phyloP scores from a whole-genome alignment of 2,797 vertebrate species.

The Sebastes dallii region DNA sequence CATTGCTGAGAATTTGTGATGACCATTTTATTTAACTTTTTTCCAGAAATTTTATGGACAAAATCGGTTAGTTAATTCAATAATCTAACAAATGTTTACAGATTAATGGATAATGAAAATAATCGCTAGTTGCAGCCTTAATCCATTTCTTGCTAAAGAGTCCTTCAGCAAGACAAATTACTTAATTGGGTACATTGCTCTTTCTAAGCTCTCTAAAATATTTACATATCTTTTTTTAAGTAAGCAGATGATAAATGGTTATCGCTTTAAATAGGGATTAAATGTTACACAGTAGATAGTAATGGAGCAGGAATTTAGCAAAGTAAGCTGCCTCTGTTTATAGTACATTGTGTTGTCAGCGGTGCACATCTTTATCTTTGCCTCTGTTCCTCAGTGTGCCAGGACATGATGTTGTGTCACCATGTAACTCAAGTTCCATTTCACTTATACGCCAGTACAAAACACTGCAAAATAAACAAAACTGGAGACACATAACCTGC shows the following conservation, averaged over 20 bases:
- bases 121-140: not conserved
- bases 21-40: not conserved
- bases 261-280: not conserved
- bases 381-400: not conserved
- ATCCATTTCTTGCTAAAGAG: not conserved
- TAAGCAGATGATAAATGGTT: not conserved
- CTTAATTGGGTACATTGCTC: not conserved
- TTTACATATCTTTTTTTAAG: not conserved
- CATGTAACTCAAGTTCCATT: not conserved
- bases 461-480: not conserved
- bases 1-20: not conserved
- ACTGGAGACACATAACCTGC: not conserved
- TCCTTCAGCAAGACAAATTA: not conserved
- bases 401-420: not conserved
- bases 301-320: not conserved
- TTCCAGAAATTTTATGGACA: not conserved
- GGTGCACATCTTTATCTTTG: not conserved
- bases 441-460: not conserved
- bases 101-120: too few species aligned
- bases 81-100: too few species aligned
- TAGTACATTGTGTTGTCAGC: not conserved
- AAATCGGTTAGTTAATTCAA: too few species aligned
- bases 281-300: not conserved
- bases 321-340: slow-evolving; percentile 12
- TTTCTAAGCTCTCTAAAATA: not conserved